These are phyloP conservation scores for Corythaeola cristata DNA, from an alignment of 2,113 vertebrate species.

Conservation along the genomic window DNA sequence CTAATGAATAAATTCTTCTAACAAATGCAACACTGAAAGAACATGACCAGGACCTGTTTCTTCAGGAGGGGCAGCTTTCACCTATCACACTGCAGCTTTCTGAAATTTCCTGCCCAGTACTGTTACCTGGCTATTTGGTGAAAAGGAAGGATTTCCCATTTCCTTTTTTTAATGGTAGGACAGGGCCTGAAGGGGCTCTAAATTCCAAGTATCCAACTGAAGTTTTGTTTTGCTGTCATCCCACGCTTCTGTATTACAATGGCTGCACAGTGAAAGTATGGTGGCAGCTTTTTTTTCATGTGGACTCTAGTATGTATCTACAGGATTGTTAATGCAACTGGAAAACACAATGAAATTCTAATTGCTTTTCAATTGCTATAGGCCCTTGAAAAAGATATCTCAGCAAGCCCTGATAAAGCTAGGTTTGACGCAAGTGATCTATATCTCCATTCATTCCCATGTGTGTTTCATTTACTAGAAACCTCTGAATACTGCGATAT, in stretches of 20 bases:
- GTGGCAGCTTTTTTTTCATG: neutral
- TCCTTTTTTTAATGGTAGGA: neutral
- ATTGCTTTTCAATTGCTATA: constrained; percentile 16
- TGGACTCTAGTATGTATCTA: neutral
- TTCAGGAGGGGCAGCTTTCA: neutral
- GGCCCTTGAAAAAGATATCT: constrained; percentile 42
- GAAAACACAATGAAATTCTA: constrained; percentile 3
- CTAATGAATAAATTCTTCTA: neutral
- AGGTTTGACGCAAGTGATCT: constrained; percentile 29
- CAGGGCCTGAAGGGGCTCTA: neutral
- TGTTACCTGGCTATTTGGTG: neutral
- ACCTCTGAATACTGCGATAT: neutral
- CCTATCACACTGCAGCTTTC: neutral
- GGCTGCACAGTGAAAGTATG: rapidly evolving
- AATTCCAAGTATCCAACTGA: neutral
- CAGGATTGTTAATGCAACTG: neutral
- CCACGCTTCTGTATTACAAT: neutral
- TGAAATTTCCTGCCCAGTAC: neutral
- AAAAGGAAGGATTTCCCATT: neutral
- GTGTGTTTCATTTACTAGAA: constrained; percentile 14
- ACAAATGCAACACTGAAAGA: neutral
- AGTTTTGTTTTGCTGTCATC: neutral
- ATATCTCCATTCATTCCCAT: constrained; percentile 1
- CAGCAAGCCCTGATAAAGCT: neutral
- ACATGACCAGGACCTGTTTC: neutral